A percentile compares a stretch with the other conserved stretches of the same genome.
These are phyloP conservation scores for Spodoptera frugiperda DNA, from an alignment of 1,140 invertebrate genomes.

Conservation along the genomic window DNA sequence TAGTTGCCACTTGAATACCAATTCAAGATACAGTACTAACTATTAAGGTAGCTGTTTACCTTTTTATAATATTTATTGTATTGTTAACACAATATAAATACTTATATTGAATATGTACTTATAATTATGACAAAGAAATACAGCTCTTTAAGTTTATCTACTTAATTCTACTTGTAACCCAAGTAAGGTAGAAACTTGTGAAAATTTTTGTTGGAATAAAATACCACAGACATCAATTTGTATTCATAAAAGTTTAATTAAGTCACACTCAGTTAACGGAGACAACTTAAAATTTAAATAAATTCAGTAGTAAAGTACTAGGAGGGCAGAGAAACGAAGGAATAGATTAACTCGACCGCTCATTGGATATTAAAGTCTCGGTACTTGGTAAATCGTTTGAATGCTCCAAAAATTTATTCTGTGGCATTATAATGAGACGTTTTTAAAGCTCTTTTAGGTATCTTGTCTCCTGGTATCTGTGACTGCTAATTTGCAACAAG, in stretches of 20 bases:
- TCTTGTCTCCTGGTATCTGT: conserved; percentile 54
- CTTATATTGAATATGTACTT: no score
- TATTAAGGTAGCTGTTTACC: no score
- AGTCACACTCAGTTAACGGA: conserved; percentile 26
- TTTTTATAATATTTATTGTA: no score
- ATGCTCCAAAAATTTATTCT: conserved; percentile 56
- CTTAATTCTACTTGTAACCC: no score
- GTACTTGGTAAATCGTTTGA: conserved; percentile 32
- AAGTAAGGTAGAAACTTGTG: neutral
- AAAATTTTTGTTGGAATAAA: conserved; percentile 26
- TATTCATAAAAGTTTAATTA: conserved; percentile 44
- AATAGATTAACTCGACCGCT: conserved; percentile 59
- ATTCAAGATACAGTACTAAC: no score
- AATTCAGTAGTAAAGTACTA: conserved; percentile 48
- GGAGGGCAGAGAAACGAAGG: conserved; percentile 53
- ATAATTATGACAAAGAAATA: no score
- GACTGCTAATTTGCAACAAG: conserved; percentile 46
- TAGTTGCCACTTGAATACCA: no score
- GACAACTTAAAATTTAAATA: conserved; percentile 52
- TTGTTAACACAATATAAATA: no score
- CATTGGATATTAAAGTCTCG: conserved; percentile 43
- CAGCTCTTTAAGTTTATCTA: no score
- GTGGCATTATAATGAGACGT: conserved; percentile 59
- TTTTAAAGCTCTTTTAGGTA: conserved; percentile 45
- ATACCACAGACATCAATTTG: conserved; percentile 19